phyloP scores from a whole-genome alignment of 2,888 invertebrate species.

The Tryphoninae sp. region DNA sequence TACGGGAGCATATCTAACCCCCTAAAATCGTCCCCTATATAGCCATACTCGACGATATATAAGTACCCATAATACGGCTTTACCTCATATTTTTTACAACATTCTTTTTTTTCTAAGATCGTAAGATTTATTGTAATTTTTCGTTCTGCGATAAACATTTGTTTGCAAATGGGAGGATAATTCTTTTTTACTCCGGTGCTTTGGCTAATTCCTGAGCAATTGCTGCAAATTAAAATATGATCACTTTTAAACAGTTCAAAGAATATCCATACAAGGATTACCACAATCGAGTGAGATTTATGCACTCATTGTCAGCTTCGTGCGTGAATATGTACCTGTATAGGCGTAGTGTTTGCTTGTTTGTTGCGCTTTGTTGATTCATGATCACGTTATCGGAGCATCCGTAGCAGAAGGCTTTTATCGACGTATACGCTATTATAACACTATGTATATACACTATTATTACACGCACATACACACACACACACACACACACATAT shows the following conservation, averaged over 20 bases:
- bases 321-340: not conserved
- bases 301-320: not conserved
- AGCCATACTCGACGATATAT: not conserved
- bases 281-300: slow-evolving; percentile 6
- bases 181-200: not conserved
- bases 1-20: slow-evolving; percentile 54
- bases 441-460: not conserved
- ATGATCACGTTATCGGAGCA: slow-evolving; percentile 57
- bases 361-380: slow-evolving; percentile 58
- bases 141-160: too few relatives aligned
- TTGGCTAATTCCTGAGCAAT: not conserved
- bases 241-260: not conserved
- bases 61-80: not conserved
- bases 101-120: not conserved
- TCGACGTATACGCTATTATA: not conserved
- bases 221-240: not conserved
- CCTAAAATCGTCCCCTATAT: slow-evolving; percentile 42
- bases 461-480: too few relatives aligned
- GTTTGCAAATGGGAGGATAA: not conserved
- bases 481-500: too few relatives aligned
- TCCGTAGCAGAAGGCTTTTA: slow-evolving; percentile 1
- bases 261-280: slow-evolving; percentile 13
- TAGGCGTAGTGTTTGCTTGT: slow-evolving; percentile 47
- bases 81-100: not conserved
- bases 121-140: not conserved